phyloP scores from a whole-genome alignment of 2,888 invertebrate genomes.

The Trissolcus brochymenae region DNA sequence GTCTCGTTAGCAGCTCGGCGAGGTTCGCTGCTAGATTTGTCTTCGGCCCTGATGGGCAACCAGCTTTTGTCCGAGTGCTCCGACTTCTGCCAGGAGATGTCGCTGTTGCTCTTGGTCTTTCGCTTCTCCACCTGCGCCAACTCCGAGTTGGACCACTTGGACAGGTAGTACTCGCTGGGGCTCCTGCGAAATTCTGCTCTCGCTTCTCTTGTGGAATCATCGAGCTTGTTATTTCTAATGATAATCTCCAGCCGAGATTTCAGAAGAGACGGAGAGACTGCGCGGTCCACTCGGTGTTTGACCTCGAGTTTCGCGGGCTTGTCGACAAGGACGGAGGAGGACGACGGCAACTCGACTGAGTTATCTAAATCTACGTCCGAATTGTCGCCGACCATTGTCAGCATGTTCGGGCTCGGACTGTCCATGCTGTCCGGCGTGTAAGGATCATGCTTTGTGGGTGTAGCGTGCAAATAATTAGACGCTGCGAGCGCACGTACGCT shows the following conservation, averaged over 20 bases:
- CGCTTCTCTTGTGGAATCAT: constrained; percentile 10
- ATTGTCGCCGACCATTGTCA: constrained; percentile 60
- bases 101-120: constrained; percentile 70
- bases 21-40: neutral
- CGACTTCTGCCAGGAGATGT: constrained; percentile 70
- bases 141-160: constrained; percentile 61
- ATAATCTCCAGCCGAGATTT: constrained; percentile 72
- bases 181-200: constrained; percentile 56
- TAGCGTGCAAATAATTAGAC: constrained; percentile 79
- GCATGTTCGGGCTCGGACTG: constrained; percentile 82
- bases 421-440: constrained; percentile 91
- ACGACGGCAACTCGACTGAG: constrained; percentile 47
- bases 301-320: neutral
- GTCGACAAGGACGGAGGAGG: neutral
- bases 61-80: constrained; percentile 37
- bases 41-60: constrained; percentile 59
- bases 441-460: constrained; percentile 81
- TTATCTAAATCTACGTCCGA: constrained; percentile 63
- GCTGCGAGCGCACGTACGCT: constrained; percentile 73
- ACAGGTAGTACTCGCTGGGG: constrained; percentile 62
- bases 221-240: constrained; percentile 59
- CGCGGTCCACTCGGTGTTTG: constrained; percentile 59
- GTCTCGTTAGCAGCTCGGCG: neutral
- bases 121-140: constrained; percentile 59
- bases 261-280: constrained; percentile 71